Percentiles rank a stretch among this genome's conserved stretches.
phyloP scores from a whole-genome alignment of 2,888 invertebrate species.

The Drosophila borealis region DNA sequence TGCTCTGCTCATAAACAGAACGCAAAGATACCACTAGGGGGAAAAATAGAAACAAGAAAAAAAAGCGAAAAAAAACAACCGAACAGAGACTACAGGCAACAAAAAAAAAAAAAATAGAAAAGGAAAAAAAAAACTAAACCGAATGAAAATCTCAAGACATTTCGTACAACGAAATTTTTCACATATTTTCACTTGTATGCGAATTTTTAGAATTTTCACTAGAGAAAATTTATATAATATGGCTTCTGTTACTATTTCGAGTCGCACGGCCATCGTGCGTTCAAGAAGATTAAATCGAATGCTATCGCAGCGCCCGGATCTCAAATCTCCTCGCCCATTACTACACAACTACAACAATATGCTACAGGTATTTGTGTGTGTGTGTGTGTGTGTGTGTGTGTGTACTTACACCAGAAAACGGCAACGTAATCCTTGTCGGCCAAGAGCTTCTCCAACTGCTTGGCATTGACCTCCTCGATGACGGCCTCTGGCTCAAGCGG shows the following conservation, averaged over 20 bases:
- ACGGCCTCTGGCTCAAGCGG: slow-evolving; percentile 88
- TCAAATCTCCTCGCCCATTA: slow-evolving; percentile 41
- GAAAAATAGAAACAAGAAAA: slow-evolving; percentile 34
- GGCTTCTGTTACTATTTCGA: slow-evolving; percentile 81
- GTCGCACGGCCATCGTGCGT: slow-evolving; percentile 60
- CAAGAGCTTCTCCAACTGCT: slow-evolving; percentile 95
- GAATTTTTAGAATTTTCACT: slow-evolving; percentile 81
- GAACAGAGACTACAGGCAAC: slow-evolving; percentile 40
- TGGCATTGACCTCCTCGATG: slow-evolving; percentile 97
- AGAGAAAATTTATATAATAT: slow-evolving; percentile 81
- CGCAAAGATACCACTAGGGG: slow-evolving; percentile 54
- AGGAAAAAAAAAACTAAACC: slow-evolving; percentile 56
- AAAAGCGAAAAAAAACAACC: slow-evolving; percentile 41
- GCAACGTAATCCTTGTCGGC: slow-evolving; percentile 97
- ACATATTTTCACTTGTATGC: slow-evolving; percentile 81
- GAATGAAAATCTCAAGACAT: slow-evolving; percentile 77
- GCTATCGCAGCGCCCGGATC: slow-evolving; percentile 55
- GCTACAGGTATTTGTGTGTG: background rate
- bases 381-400: slow-evolving; percentile 49
- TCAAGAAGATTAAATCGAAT: slow-evolving; percentile 48
- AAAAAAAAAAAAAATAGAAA: slow-evolving; percentile 30
- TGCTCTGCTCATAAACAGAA: slow-evolving; percentile 74
- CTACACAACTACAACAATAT: slow-evolving; percentile 36
- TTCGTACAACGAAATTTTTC: slow-evolving; percentile 80
- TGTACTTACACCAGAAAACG: slow-evolving; percentile 97